Evolutionary conservation across 2,888 invertebrate genomes (phyloP), one percentile per base, ranked within the genome.

Genomic region (Psylliodes chrysocephalus): DNA sequence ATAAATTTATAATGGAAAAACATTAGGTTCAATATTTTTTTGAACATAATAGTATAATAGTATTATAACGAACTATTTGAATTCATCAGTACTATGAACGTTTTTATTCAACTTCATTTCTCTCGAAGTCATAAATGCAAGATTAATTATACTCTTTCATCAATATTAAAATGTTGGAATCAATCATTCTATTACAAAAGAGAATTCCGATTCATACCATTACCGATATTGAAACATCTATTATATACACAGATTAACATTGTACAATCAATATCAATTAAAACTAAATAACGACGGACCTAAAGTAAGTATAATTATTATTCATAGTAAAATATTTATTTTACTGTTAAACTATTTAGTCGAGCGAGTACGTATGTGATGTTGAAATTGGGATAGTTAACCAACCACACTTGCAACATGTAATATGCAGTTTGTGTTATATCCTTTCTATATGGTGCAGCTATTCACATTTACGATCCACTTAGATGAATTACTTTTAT

Each of bases 391-490:
- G 42, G 42, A 42, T 42, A 42, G 42, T 42, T 17, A 42, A 42
- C 42, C 12, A 42, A 42, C 42, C 18, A 14, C 18, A 42, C 42
- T 42, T 42, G 42, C 42, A 42, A 42, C 42, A 42, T 18, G 18
- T 42, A 42, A 42, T 42, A 42, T 52, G 35, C 19, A 19, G 18
- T 22, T 28, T 19, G 28, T 47, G 5, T 25, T 28, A 25, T 47
- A 47, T 47, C 28, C 47, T 47, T 22, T 47, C 25, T 28, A 47
- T 47, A 47, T 47, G 14, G 47, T 47, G 28, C 14, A 47, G 7
- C 12, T 47, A 28, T 8, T 8, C 47, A 47, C 25, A 28, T 47
- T 47, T 47, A 47, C 47, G 25, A 47, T 47, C 10, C 22, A 18
- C 22, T 42, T 42, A 17, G 42, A 17, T 42, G 14, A 12, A 42